A percentile compares a stretch with the other conserved stretches of the same genome.
phyloP scores from a whole-genome alignment of 1,140 invertebrate species.

The Drosophila kepulauana region DNA sequence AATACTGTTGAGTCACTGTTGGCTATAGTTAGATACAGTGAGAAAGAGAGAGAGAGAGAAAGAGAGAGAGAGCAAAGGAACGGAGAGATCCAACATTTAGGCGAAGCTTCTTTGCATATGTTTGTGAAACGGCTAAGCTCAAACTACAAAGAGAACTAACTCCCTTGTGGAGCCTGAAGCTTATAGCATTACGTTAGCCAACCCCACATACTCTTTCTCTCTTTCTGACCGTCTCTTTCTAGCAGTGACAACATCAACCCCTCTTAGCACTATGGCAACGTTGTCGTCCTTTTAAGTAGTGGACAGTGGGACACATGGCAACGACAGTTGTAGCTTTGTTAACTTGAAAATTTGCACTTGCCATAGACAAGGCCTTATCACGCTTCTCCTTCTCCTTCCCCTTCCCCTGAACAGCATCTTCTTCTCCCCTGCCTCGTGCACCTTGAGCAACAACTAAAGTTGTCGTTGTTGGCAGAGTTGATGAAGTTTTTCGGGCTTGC shows the following conservation, averaged over 20 bases:
- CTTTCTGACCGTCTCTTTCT: background rate
- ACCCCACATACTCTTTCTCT: background rate
- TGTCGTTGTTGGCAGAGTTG: slow-evolving; percentile 43
- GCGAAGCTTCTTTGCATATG: background rate
- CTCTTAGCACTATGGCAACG: slow-evolving; percentile 1
- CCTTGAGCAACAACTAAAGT: slow-evolving; percentile 33
- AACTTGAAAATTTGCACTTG: slow-evolving; percentile 37
- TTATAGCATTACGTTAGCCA: slow-evolving; percentile 1
- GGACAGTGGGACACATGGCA: slow-evolving; percentile 19
- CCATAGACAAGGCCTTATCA: background rate
- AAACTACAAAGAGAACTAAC: background rate
- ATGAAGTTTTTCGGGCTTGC: slow-evolving; percentile 57
- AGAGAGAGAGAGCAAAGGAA: too few species aligned
- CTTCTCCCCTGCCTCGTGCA: slow-evolving; percentile 12
- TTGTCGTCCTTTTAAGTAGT: background rate
- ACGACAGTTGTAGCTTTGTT: slow-evolving; percentile 24
- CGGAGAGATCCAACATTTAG: background rate
- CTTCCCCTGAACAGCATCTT: background rate
- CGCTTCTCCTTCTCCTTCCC: background rate
- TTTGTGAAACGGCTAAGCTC: background rate
- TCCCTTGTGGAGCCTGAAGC: background rate
- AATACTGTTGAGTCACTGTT: background rate
- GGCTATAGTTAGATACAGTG: too few species aligned
- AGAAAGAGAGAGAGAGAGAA: too few species aligned
- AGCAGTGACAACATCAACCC: background rate